Base-by-base conservation (phyloP, 1,140 invertebrate genomes). In the Trichonephila inaurata region DNA sequence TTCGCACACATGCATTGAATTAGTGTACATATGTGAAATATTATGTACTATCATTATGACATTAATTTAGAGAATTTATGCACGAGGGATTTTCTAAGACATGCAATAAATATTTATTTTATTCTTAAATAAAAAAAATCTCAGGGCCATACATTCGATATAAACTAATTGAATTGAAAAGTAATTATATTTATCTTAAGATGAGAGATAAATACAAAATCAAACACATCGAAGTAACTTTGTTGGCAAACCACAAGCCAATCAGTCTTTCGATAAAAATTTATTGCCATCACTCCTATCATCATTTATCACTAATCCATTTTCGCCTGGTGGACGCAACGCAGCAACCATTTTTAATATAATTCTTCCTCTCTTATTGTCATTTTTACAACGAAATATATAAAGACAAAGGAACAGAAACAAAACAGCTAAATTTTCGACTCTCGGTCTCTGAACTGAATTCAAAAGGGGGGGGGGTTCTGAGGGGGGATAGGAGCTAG, bases 401-500 rank as follows among this genome's bases (percentile, higher is more conserved):
- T 61, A 60, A 85, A 85, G n/a, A 85, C 58, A 60, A 61, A 61
- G 28, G n/a, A 16, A 18, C 58, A 60, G 12, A 85, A 85, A 85
- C 21, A 85, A 85, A 85, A 85, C 24, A 28, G 83, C 51, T 60
- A 85, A 85, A 85, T 85, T 85, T 88, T 58, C 58, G 19, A 64
- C 86, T 85, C n/a, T 60, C n/a, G 82, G 44, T 10, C 86, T 64
- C 72, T 60, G n/a, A 83, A 85, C 83, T 85, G 83, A 85, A 85
- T 60, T 85, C 72, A 33, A 33, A 6, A 28, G 28, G 28, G 8
- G 18, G 72, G 33, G 28, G 66, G 5, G 2, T 51, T 5, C 0
- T 2, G 7, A 12, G 61, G 5, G 61, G 61, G 61, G 62, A 24
- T 10, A 6, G 33, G 58, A 60, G n/a, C 58, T 21, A 61, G 16